A percentile compares a stretch with the other conserved stretches of the same genome.
Conservation (phyloP, 2,797 vertebrate species). For the Hypotaenidia philippensis region DNA sequence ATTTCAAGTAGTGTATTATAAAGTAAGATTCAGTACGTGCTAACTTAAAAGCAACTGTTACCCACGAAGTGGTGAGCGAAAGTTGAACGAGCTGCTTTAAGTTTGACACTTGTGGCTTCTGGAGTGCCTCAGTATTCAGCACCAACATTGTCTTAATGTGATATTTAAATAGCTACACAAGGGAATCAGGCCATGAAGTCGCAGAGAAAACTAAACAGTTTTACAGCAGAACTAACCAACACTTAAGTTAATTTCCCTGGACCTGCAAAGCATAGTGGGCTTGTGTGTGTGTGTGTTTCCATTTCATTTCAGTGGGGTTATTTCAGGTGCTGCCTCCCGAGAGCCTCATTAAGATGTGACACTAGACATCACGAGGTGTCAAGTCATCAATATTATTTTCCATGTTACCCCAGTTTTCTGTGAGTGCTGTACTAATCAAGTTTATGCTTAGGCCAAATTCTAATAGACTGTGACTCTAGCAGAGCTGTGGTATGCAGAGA, state of each 20-base stretch:
- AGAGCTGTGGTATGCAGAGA: background rate
- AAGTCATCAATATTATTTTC: conserved; percentile 18
- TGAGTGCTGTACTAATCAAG: background rate
- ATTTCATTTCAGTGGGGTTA: background rate
- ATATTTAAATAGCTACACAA: background rate
- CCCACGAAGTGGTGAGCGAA: background rate
- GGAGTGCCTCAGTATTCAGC: background rate
- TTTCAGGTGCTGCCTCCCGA: background rate
- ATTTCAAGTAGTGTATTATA: background rate
- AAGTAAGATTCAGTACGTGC: background rate
- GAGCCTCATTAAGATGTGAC: background rate
- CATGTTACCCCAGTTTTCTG: background rate
- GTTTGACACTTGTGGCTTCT: background rate
- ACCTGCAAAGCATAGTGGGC: background rate
- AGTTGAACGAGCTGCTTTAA: background rate
- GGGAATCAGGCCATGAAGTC: background rate
- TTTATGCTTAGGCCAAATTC: background rate
- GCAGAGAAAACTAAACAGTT: background rate
- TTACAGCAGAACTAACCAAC: background rate
- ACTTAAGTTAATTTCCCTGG: background rate
- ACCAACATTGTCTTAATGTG: background rate
- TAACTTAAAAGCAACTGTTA: background rate
- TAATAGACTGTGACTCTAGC: background rate
- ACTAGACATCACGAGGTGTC: background rate
- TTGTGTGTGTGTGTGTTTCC: background rate